Conservation (phyloP, 2,888 invertebrate species). For the Lasius fuliginosus region DNA sequence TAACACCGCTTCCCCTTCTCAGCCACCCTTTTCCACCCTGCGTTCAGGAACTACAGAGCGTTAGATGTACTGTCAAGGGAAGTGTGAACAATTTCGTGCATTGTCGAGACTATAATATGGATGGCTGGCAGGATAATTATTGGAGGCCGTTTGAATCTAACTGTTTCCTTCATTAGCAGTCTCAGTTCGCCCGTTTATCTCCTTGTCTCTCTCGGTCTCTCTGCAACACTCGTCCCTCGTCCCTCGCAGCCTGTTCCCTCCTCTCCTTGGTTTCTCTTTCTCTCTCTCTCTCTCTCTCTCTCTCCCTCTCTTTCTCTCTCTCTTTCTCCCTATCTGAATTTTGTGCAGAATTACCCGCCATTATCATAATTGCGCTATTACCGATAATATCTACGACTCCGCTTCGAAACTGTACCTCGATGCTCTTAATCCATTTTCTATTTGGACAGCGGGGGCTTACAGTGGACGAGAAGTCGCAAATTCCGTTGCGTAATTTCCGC, state of each 20-base stretch:
- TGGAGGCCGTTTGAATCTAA: constrained; percentile 86
- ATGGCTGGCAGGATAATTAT: constrained; percentile 85
- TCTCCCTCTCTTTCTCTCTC: constrained; percentile 50
- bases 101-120: constrained; percentile 84
- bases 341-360: constrained; percentile 85
- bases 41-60: constrained; percentile 78
- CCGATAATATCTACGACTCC: constrained; percentile 86
- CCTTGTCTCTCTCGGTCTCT: constrained; percentile 67
- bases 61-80: constrained; percentile 83
- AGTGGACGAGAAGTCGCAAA: constrained; percentile 79
- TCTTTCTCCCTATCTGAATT: constrained; percentile 78
- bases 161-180: constrained; percentile 87
- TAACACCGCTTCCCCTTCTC: constrained; percentile 44
- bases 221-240: constrained; percentile 43
- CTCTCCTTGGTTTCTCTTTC: constrained; percentile 27
- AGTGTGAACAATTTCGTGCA: constrained; percentile 86
- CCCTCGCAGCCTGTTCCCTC: constrained; percentile 50
- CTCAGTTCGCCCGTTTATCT: constrained; percentile 82
- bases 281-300: constrained; percentile 6
- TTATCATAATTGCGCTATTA: constrained; percentile 86
- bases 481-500: constrained; percentile 79
- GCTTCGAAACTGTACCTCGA: constrained; percentile 80
- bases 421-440: constrained; percentile 85
- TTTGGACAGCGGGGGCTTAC: constrained; percentile 82
- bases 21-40: constrained; percentile 68